Percentiles rank a stretch among this genome's conserved stretches.
Evolutionary conservation across 2,113 vertebrate genomes (phyloP).

Genomic region (Silurus meridionalis): DNA sequence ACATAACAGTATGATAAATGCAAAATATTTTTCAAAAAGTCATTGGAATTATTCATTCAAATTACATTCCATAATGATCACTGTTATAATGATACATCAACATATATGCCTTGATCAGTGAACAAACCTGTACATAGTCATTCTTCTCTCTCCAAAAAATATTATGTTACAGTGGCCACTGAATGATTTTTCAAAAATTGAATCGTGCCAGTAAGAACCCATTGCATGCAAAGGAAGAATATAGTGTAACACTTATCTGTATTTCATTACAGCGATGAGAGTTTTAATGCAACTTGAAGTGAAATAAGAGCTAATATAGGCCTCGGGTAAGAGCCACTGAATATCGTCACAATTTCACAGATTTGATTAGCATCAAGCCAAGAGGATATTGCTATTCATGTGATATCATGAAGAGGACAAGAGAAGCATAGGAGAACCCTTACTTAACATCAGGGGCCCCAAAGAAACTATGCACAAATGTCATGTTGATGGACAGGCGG

Average conservation of each 20-base stretch:
- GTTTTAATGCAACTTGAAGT: constrained; percentile 8
- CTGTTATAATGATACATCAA: neutral
- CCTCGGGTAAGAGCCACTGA: neutral
- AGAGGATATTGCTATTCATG: constrained; percentile 24
- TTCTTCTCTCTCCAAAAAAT: neutral
- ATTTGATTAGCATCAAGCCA: constrained; percentile 15
- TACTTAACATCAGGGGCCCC: neutral
- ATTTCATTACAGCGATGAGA: constrained; percentile 8
- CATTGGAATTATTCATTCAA: neutral
- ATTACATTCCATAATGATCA: neutral
- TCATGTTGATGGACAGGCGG: neutral
- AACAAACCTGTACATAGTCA: neutral
- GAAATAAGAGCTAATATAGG: neutral
- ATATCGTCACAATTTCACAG: constrained; percentile 1
- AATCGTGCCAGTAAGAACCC: neutral
- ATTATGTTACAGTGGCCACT: neutral
- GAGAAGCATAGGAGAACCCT: neutral
- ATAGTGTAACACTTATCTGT: neutral
- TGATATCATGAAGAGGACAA: constrained; percentile 6
- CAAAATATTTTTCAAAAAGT: neutral
- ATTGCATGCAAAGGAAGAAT: neutral
- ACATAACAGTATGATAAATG: neutral
- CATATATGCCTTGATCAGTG: neutral
- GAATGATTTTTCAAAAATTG: neutral
- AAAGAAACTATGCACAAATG: neutral